phyloP scores from a whole-genome alignment of 2,888 invertebrate genomes.

The Tanytarsus gracilentus region DNA sequence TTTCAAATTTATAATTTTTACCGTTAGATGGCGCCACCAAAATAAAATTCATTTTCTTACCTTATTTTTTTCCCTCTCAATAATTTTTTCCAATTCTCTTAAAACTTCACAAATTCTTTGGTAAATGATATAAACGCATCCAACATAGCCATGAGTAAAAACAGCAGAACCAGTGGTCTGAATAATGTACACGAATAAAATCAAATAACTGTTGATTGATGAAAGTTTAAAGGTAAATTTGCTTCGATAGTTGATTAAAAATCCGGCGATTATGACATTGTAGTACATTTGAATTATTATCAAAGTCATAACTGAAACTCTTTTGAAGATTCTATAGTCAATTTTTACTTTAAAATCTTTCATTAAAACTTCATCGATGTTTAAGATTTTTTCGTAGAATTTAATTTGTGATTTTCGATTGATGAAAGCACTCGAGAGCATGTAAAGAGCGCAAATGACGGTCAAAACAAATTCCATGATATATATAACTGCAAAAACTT shows the following conservation, averaged over 20 bases:
- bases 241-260: background rate
- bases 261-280: background rate
- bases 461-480: conserved; percentile 10
- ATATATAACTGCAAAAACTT: background rate
- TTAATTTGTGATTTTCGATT: conserved; percentile 10
- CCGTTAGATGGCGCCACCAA: no score
- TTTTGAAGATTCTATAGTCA: background rate
- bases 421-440: background rate
- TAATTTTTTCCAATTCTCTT: no score
- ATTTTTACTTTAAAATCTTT: background rate
- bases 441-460: background rate
- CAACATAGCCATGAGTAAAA: conserved; percentile 3
- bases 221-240: background rate
- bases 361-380: conserved; percentile 16
- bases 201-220: background rate
- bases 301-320: background rate
- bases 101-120: background rate
- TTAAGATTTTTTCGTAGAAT: conserved; percentile 12
- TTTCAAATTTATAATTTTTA: no score
- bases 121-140: conserved; percentile 1
- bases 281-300: background rate
- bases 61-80: no score
- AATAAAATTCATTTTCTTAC: no score
- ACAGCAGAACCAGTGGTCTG: background rate
- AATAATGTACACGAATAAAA: background rate